These are phyloP conservation scores for Rhyacophila evoluta DNA, from an alignment of 2,888 invertebrate genomes.

Conservation along the genomic window DNA sequence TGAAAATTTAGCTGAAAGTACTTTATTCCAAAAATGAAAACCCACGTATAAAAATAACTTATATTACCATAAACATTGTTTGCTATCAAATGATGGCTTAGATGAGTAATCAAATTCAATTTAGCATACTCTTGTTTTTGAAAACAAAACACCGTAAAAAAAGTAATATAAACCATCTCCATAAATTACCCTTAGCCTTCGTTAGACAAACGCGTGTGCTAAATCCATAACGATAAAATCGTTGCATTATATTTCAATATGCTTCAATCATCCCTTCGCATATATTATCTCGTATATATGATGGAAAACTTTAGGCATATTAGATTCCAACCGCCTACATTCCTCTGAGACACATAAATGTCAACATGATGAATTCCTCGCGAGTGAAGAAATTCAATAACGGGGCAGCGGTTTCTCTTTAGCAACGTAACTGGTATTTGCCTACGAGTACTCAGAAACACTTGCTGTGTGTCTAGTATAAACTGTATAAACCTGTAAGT, in stretches of 20 bases:
- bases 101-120: background rate
- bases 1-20: background rate
- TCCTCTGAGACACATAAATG: slow-evolving; percentile 15
- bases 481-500: too few relatives aligned
- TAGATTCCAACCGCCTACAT: slow-evolving; percentile 5
- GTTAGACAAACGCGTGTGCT: background rate
- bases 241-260: slow-evolving; percentile 9
- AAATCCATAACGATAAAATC: slow-evolving; percentile 1
- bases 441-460: background rate
- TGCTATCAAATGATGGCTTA: background rate
- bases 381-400: slow-evolving; percentile 29
- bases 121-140: background rate
- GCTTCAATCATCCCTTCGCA: background rate
- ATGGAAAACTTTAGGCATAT: slow-evolving; percentile 19
- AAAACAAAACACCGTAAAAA: background rate
- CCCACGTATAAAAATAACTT: background rate
- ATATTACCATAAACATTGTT: background rate
- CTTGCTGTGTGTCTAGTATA: too few relatives aligned
- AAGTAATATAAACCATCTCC: background rate
- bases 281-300: background rate
- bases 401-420: slow-evolving; percentile 9
- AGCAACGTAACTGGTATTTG: background rate
- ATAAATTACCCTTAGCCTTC: background rate
- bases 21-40: background rate
- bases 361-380: slow-evolving; percentile 23